Evolutionary conservation across 2,797 vertebrate species (phyloP).

Genomic region (Microchirus variegatus): DNA sequence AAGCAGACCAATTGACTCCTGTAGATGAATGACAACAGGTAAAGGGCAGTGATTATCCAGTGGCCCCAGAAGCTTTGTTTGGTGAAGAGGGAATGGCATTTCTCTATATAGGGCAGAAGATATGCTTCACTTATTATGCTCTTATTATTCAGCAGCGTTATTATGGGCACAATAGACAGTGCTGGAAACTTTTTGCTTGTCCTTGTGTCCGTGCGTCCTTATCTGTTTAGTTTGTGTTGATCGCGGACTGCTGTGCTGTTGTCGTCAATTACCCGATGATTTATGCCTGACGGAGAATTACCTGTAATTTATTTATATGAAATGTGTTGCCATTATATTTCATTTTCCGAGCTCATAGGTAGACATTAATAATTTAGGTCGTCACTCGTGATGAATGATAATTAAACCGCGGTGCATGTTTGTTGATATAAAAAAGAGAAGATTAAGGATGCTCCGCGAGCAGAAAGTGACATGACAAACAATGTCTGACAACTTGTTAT

Average conservation of each 20-base stretch:
- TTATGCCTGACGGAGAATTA: slow-evolving; percentile 15
- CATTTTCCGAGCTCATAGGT: slow-evolving; percentile 1
- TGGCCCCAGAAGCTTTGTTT: slow-evolving; percentile 68
- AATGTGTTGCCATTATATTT: slow-evolving; percentile 18
- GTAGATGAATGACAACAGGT: slow-evolving; percentile 75
- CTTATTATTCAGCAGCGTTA: slow-evolving; percentile 52
- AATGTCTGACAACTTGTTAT: slow-evolving; percentile 9
- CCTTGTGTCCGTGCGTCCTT: slow-evolving; percentile 6
- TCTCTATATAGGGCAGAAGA: slow-evolving; percentile 68
- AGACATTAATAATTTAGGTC: slow-evolving; percentile 6
- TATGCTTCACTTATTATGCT: slow-evolving; percentile 66
- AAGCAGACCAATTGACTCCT: slow-evolving; percentile 75
- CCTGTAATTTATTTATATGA: slow-evolving; percentile 15
- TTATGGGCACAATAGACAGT: slow-evolving; percentile 41
- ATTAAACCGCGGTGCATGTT: slow-evolving; percentile 5
- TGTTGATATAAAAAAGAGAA: slow-evolving; percentile 10
- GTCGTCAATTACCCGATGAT: slow-evolving; percentile 11
- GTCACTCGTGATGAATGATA: slow-evolving; percentile 15
- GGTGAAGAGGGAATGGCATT: slow-evolving; percentile 49
- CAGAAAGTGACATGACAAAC: slow-evolving; percentile 4
- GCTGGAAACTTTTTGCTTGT: slow-evolving; percentile 32
- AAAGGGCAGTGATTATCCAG: slow-evolving; percentile 74
- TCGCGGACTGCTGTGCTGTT: slow-evolving; percentile 15
- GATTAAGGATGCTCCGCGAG: slow-evolving; percentile 1
- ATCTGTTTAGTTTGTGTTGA: slow-evolving; percentile 18